Percentiles rank a stretch among this genome's conserved stretches.
Conservation (phyloP, 2,113 vertebrate species). For the Arenaria interpres region DNA sequence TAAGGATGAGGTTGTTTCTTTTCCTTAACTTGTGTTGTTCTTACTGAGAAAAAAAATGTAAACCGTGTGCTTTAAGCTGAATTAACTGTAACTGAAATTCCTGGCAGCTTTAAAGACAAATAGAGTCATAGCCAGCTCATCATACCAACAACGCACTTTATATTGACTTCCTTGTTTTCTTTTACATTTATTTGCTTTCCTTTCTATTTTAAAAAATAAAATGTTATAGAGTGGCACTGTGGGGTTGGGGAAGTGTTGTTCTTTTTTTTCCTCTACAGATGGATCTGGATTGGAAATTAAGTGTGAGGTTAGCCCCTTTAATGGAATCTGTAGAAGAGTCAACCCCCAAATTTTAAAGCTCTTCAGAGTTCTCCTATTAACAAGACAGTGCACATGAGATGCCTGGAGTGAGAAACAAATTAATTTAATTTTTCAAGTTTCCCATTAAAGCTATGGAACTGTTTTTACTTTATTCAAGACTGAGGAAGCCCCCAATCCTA, state of each 20-base stretch:
- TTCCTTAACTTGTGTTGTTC: neutral
- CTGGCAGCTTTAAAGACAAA: conserved; percentile 10
- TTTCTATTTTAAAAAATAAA: neutral
- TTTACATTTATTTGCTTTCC: neutral
- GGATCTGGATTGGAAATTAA: neutral
- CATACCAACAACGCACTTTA: neutral
- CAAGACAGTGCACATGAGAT: neutral
- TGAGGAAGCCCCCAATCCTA: neutral
- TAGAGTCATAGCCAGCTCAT: neutral
- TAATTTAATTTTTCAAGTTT: neutral
- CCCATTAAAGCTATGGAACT: neutral
- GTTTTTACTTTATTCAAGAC: neutral
- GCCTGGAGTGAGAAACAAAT: neutral
- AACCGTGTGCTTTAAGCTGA: neutral
- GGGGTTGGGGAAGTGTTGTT: neutral
- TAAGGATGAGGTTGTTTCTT: neutral
- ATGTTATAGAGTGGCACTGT: neutral
- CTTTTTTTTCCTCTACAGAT: neutral
- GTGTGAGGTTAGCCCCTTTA: neutral
- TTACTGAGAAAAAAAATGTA: neutral
- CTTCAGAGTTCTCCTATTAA: neutral
- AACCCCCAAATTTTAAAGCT: neutral
- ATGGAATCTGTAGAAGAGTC: neutral
- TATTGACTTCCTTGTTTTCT: neutral
- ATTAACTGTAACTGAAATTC: conserved; percentile 21